Conservation (phyloP, 2,113 vertebrate species). For the Solea solea region DNA sequence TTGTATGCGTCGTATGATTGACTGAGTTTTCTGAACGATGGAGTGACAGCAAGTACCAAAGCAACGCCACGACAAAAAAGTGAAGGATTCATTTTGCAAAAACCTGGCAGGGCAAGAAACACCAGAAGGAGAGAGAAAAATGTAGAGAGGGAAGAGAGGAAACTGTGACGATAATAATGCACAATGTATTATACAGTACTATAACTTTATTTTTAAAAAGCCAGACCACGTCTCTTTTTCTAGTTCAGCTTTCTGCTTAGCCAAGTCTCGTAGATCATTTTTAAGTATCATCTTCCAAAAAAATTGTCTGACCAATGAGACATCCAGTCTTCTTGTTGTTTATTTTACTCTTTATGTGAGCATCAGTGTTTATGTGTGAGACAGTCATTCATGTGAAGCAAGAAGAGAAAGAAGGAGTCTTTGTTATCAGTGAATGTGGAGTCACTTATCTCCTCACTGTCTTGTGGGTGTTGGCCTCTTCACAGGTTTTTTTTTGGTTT, state of each 20-base stretch:
- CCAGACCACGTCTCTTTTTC: not conserved
- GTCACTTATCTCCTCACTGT: constrained; percentile 36
- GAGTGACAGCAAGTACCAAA: constrained; percentile 18
- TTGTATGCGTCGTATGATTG: constrained; percentile 55
- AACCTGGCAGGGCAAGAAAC: constrained; percentile 20
- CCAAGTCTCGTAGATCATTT: too few relatives aligned
- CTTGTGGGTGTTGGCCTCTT: constrained; percentile 9
- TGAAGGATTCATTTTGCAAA: constrained; percentile 21
- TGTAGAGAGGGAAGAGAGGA: not conserved
- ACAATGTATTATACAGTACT: not conserved
- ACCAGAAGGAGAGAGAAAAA: not conserved
- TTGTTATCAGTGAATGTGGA: constrained; percentile 34
- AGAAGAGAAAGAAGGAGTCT: constrained; percentile 18
- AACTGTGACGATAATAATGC: not conserved
- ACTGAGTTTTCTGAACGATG: constrained; percentile 52
- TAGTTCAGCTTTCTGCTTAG: not conserved
- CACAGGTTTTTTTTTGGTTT: not conserved
- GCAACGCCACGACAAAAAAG: constrained; percentile 4
- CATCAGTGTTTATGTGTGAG: not conserved
- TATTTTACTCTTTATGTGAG: not conserved
- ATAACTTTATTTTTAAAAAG: too few relatives aligned
- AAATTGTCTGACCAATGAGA: not conserved
- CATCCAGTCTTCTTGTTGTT: not conserved
- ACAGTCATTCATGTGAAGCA: not conserved
- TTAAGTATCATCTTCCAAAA: not conserved